Base-by-base conservation (phyloP, 2,797 vertebrate species). In the Phalanger gymnotis region DNA sequence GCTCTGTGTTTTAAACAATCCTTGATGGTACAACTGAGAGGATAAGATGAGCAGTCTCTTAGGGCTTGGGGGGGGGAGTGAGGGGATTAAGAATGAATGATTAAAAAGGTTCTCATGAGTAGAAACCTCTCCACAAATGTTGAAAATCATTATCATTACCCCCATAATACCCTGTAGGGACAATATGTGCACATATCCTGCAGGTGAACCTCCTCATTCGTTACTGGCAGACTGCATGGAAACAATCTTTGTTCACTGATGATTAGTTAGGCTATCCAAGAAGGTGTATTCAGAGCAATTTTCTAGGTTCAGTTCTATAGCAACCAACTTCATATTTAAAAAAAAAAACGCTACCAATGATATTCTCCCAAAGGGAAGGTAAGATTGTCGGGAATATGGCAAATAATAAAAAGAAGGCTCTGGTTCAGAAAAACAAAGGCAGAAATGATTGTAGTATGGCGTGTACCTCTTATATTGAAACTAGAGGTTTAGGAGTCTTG, bases 31-130 rank as follows among this genome's bases (percentile, higher is more conserved):
- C 95, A 96, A 96, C 4, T 0, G 57, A 96, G 94, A 96, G 57
- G 89, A 94, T 55, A 94, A 96, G 56, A 30, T 91, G 53, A 87
- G 52, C 53, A 94, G 94, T 90, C 90, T 93, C 92, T 53, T 40
- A 47, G 4, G 66, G 91, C 58, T 95, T 61, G 53, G 91, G 92
- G 53, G 91, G 92, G 94, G 61, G 94, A 66, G 90, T 61, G 47
- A 73, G 19, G 55, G n/a, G 22, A 95, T 96, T 93, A 95, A 95
- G 95, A 97, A 96, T 96, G 3, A 96, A 96, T 94, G 94, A 90
- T 89, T 54, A 22, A 34, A 90, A 94, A 95, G 90, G 92, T 92
- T 92, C 91, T 30, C 94, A 95, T 93, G 87, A 94, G 91, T 47
- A 94, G 53, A 92, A 96, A 93, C 54, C 2, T 19, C 47, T 81